Evolutionary conservation across 2,888 invertebrate species (phyloP), one percentile per base, ranked within the genome.

Genomic region (Drosophila antonietae): DNA sequence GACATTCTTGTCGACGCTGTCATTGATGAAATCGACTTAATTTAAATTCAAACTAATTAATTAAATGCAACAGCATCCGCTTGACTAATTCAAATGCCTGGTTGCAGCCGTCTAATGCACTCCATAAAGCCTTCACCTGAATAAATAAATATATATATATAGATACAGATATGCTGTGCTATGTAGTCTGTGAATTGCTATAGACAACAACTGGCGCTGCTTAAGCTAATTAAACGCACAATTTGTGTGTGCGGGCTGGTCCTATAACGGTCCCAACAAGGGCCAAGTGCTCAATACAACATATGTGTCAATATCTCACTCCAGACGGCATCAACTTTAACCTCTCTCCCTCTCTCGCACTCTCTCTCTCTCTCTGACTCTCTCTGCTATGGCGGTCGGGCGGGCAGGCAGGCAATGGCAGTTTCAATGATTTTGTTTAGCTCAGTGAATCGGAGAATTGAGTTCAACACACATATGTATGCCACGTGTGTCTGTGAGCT

Each of bases 401-500:
- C 10, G 9, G 8, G 37, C 62, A 63, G 8, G 37, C 62, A 63
- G 73, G 78, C 83, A 83, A 87, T 89, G 77, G 79, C 88, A 90
- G 84, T 89, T 83, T 81, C 89, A 83, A 91, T 91, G 90, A 90
- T 89, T 90, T 90, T 90, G 90, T 91, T 91, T 89, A 81, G 88
- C 86, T 88, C 88, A 89, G 78, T 90, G 89, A 88, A 84, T 90
- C 90, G 76, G 83, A 88, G 91, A 91, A 90, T 91, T 89, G 80
- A 83, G 89, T 88, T 81, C 76, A 71, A 62, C 55, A 37, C 39
- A 44, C 44, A 39, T 23, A 15, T 47, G 44, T 23, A 15, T 47
- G 44, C 43, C 60, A 43, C 37, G 62, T 10, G 41, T 51, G 44
- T 58, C 28, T 51, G 44, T 72, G 43, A 39, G 58, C 41, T 71